Evolutionary conservation across 1,140 invertebrate species (phyloP).

Genomic region (Pseudomyrmex flavicornis): DNA sequence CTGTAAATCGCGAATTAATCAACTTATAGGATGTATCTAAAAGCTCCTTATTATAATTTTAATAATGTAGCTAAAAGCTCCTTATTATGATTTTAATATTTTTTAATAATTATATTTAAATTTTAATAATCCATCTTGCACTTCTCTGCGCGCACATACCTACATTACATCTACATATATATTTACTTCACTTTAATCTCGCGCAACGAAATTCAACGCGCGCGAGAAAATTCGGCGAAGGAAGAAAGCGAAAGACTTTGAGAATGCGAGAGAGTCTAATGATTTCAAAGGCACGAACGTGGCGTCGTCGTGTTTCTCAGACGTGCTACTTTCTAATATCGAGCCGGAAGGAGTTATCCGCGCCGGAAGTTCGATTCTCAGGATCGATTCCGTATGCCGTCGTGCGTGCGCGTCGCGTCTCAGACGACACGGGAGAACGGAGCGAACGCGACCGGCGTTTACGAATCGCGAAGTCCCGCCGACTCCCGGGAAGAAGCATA

Average conservation of each 20-base stretch:
- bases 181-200: background rate
- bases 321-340: conserved; percentile 66
- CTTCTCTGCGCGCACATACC: background rate
- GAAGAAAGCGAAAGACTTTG: background rate
- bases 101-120: too few relatives aligned
- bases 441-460: conserved; percentile 59
- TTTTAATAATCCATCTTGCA: background rate
- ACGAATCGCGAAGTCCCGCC: conserved; percentile 24
- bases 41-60: too few relatives aligned
- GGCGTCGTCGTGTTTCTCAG: conserved; percentile 53
- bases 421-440: conserved; percentile 65
- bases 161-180: too few relatives aligned
- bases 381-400: conserved; percentile 81
- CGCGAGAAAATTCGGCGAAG: background rate
- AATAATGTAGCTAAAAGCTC: background rate
- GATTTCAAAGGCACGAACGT: conserved; percentile 14
- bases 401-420: conserved; percentile 77
- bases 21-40: too few relatives aligned
- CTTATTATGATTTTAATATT: background rate
- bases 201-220: background rate
- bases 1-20: background rate
- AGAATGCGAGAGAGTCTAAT: background rate
- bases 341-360: conserved; percentile 73
- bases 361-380: conserved; percentile 81
- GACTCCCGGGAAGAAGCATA: background rate